Conservation (phyloP, 2,113 vertebrate species). For the Dipodomys ordii region DNA sequence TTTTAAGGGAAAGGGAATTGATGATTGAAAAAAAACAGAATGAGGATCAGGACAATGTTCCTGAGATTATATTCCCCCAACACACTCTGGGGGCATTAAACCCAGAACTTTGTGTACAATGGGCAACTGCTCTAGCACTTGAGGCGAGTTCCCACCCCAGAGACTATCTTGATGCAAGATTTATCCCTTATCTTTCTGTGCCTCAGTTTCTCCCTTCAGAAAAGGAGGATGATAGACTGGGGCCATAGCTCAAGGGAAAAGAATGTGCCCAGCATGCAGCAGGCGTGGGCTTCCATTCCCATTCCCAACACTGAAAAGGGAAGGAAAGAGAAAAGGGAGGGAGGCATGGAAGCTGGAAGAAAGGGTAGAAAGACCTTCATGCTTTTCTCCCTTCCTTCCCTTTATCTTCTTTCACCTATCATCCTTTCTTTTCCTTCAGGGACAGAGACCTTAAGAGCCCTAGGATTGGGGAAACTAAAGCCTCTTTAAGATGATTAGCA, state of each 20-base stretch:
- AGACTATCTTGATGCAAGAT: not conserved
- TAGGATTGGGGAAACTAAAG: constrained; percentile 57
- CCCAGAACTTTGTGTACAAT: too few relatives aligned
- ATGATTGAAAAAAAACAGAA: constrained; percentile 31
- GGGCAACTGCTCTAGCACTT: too few relatives aligned
- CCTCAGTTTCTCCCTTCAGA: constrained; percentile 49
- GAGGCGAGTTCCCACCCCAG: too few relatives aligned
- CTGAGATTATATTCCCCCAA: not conserved
- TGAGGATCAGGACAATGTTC: not conserved
- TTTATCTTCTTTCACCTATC: not conserved
- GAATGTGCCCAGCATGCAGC: not conserved
- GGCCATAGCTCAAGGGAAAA: not conserved
- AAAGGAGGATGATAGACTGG: not conserved
- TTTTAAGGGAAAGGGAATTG: not conserved
- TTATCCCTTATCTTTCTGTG: constrained; percentile 32
- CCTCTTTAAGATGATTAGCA: constrained; percentile 32
- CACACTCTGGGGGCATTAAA: too few relatives aligned
- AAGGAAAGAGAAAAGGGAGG: not conserved
- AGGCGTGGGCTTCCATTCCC: not conserved
- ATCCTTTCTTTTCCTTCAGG: constrained; percentile 13
- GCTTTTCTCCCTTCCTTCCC: not conserved
- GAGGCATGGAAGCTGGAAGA: not conserved
- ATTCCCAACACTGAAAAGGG: not conserved
- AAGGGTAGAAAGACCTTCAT: not conserved
- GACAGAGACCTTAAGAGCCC: constrained; percentile 36